These are phyloP conservation scores for Champsocephalus esox DNA, from an alignment of 2,797 vertebrate genomes.

Conservation along the genomic window DNA sequence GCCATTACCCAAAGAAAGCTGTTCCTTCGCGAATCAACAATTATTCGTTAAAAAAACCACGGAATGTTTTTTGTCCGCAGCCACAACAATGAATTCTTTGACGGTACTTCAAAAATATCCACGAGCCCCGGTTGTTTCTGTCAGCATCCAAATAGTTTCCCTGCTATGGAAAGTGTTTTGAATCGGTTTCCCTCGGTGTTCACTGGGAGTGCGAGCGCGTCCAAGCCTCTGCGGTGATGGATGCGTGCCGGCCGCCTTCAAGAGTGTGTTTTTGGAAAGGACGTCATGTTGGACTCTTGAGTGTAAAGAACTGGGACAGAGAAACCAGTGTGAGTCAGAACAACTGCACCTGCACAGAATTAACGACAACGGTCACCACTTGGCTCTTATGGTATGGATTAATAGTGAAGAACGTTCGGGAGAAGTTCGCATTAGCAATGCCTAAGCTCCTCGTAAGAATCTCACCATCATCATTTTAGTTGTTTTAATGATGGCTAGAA, in stretches of 20 bases:
- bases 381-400: no score
- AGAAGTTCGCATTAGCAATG: no score
- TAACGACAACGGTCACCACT: not conserved
- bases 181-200: not conserved
- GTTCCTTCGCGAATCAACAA: not conserved
- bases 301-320: no score
- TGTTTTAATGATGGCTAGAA: no score
- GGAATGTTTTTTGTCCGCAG: not conserved
- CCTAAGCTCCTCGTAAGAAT: no score
- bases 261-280: no score
- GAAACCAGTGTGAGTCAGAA: not conserved
- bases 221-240: constrained; percentile 23
- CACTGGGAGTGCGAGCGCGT: not conserved
- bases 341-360: not conserved
- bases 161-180: constrained; percentile 1
- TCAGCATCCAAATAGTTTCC: constrained; percentile 13
- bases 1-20: no score
- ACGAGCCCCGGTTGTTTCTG: not conserved
- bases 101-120: constrained; percentile 7
- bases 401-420: no score
- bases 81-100: not conserved
- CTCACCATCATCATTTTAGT: no score
- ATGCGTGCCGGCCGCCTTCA: not conserved
- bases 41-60: not conserved
- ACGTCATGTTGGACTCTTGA: no score